Evolutionary conservation across 2,797 vertebrate species (phyloP).

Genomic region (Microctenopoma steveboyesi): DNA sequence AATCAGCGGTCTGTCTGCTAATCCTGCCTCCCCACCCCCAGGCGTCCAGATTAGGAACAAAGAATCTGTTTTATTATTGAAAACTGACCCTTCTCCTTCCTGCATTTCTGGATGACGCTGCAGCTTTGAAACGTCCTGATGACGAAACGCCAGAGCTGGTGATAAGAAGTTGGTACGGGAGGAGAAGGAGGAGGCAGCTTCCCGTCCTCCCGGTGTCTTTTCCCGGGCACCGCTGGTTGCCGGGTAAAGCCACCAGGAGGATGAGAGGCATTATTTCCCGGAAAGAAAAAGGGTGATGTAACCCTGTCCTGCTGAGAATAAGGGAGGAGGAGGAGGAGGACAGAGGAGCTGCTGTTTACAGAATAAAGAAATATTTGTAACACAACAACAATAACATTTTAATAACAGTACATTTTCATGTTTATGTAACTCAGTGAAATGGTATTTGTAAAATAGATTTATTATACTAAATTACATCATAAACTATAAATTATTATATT

Average conservation of each 20-base stretch:
- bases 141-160: slow-evolving; percentile 14
- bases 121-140: not conserved
- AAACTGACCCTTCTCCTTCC: slow-evolving; percentile 10
- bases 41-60: not conserved
- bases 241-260: slow-evolving; percentile 41
- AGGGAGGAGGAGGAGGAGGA: slow-evolving; percentile 29
- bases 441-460: not conserved
- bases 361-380: no score
- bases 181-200: slow-evolving; percentile 26
- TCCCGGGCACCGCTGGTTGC: slow-evolving; percentile 48
- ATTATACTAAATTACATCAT: no score
- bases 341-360: slow-evolving; percentile 18
- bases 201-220: slow-evolving; percentile 10
- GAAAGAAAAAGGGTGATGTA: slow-evolving; percentile 62
- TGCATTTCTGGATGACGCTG: not conserved
- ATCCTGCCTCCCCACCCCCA: not conserved
- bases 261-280: slow-evolving; percentile 64
- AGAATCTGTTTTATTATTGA: not conserved
- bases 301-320: slow-evolving; percentile 36
- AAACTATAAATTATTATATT: no score
- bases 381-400: no score
- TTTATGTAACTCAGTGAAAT: not conserved
- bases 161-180: not conserved
- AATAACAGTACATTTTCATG: not conserved
- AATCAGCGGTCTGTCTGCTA: not conserved